Evolutionary conservation across 1,140 invertebrate genomes (phyloP).

Genomic region (Zelostemma sp.): DNA sequence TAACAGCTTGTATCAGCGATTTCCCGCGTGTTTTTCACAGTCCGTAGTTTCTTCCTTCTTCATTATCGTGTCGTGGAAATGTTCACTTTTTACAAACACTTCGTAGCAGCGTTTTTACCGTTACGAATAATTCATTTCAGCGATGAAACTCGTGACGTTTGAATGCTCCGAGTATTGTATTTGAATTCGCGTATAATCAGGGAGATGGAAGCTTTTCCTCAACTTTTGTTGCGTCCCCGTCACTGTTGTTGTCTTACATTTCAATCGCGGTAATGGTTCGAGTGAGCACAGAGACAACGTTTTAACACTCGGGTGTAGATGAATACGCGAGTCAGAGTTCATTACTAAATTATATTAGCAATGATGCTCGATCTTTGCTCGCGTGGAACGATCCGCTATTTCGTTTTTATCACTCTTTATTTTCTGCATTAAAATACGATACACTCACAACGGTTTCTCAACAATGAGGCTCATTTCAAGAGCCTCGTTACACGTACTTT

Average conservation of each 20-base stretch:
- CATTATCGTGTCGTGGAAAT: not conserved
- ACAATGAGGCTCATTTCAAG: too few relatives aligned
- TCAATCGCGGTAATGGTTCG: not conserved
- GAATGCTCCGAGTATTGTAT: not conserved
- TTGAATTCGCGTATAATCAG: not conserved
- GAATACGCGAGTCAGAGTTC: not conserved
- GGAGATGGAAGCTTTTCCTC: not conserved
- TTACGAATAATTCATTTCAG: not conserved
- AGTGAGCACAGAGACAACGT: not conserved
- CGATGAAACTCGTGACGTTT: not conserved
- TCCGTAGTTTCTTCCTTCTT: not conserved
- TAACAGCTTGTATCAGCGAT: not conserved
- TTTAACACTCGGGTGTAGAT: not conserved
- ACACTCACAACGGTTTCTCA: too few relatives aligned
- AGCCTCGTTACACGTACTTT: too few relatives aligned
- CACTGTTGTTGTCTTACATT: not conserved
- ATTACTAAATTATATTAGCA: not conserved
- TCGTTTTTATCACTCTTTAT: too few relatives aligned
- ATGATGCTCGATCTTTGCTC: not conserved
- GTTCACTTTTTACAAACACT: constrained; percentile 2
- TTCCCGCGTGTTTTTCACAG: constrained; percentile 4
- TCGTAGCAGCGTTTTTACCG: not conserved
- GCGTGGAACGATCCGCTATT: not conserved
- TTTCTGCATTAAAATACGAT: too few relatives aligned
- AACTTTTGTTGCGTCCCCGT: not conserved